These are phyloP conservation scores for Calycopis cecrops DNA, from an alignment of 1,140 invertebrate genomes.

Conservation along the genomic window DNA sequence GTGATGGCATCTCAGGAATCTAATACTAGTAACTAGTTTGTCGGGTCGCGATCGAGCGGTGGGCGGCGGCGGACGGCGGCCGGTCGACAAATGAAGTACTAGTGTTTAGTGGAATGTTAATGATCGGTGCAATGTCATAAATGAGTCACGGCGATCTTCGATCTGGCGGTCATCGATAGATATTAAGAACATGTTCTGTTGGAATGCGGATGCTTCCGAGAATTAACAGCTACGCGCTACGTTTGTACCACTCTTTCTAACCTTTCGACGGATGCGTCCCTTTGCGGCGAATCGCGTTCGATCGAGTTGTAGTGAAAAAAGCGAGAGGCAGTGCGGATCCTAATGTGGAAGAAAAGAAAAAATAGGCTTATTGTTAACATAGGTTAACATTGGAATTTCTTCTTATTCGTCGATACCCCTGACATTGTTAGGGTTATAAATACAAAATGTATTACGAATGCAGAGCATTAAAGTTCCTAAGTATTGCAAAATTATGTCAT, in stretches of 20 bases:
- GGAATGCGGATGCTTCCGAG: constrained; percentile 62
- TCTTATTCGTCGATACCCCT: no score
- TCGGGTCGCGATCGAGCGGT: constrained; percentile 30
- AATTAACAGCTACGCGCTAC: constrained; percentile 25
- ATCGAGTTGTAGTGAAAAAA: no score
- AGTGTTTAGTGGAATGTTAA: constrained; percentile 60
- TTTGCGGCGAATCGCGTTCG: no score
- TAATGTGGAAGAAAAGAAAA: no score
- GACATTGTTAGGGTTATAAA: no score
- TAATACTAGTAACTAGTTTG: constrained; percentile 37
- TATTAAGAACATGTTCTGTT: constrained; percentile 55
- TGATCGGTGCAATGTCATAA: constrained; percentile 57
- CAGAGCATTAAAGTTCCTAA: no score
- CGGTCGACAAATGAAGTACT: constrained; percentile 31
- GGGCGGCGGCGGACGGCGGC: constrained; percentile 28
- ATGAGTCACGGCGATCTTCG: constrained; percentile 52
- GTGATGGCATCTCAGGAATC: constrained; percentile 33
- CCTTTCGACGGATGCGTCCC: constrained; percentile 16
- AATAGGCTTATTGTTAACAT: no score
- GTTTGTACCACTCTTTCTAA: constrained; percentile 25
- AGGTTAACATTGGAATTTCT: no score
- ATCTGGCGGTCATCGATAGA: constrained; percentile 37
- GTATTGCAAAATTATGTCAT: no score
- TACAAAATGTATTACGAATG: no score
- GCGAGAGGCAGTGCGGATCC: no score